Conservation (phyloP, 2,888 invertebrate species). For the Minunthozetes semirufus region DNA sequence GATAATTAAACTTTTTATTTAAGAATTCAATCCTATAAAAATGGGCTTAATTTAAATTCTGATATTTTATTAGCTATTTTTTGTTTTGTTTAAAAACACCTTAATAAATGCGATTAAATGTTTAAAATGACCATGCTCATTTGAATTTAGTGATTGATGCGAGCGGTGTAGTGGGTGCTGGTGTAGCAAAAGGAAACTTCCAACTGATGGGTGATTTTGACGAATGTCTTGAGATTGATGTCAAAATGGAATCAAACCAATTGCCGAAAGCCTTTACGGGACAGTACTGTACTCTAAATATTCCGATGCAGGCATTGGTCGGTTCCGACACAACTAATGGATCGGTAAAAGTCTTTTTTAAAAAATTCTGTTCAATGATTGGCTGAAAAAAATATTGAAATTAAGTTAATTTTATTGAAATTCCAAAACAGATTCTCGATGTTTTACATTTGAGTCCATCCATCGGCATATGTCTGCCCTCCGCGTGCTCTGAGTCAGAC, state of each 20-base stretch:
- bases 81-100: too few species aligned
- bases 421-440: background rate
- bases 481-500: constrained; percentile 19
- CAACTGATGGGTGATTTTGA: constrained; percentile 35
- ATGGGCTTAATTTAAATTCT: too few species aligned
- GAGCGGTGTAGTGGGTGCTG: constrained; percentile 14
- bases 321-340: background rate
- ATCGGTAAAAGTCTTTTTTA: background rate
- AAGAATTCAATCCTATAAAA: too few species aligned
- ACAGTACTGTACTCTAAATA: background rate
- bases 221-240: constrained; percentile 21
- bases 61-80: too few species aligned
- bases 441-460: constrained; percentile 19
- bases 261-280: background rate
- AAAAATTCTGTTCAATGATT: too few species aligned
- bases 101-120: too few species aligned
- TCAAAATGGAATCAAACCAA: background rate
- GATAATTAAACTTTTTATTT: too few species aligned
- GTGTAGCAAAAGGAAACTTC: constrained; percentile 27
- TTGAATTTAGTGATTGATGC: constrained; percentile 30
- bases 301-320: background rate
- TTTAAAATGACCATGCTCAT: background rate
- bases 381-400: background rate
- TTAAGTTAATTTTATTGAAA: background rate
- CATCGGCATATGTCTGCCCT: constrained; percentile 30